Base-by-base conservation (phyloP, 2,113 vertebrate species). In the Empidonax traillii region DNA sequence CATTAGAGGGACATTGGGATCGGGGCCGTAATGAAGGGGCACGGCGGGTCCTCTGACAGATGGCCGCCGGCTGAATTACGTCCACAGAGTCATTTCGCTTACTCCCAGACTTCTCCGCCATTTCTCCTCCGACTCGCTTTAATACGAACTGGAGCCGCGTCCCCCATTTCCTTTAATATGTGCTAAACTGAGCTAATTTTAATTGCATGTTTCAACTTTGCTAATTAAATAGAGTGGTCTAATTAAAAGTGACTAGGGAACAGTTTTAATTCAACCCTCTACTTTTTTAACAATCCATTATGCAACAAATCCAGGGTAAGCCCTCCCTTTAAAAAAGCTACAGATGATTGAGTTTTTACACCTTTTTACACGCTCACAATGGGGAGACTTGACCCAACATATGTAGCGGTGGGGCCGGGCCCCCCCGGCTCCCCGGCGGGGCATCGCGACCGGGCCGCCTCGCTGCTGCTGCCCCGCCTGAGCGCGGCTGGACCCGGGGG, bases 361-460 rank as follows among this genome's bases (percentile, higher is more conserved):
- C 98, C 98, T 98, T 98, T 98, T 98, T 98, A 98, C 97, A 97
- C 95, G 94, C 94, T 96, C 97, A 98, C 98, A 99, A 99, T 98
- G 97, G 98, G 97, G 97, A 97, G 98, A 98, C 98, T 98, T 99
- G 98, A 99, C 98, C 98, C 98, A 98, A 98, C 98, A 98, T 99
- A 98, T 99, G 98, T 98, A 99, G 98, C 98, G 98, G 98, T 97
- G 98, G 98, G 98, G 98, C 98, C 96, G 97, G 97, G 95, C 98
- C 98, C 98, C 98, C 98, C 90, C 97, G 82, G 98, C 97, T 97
- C 98, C 98, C 98, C 91, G 96, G 98, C 78, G 98, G 95, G 97
- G 97, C 80, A 97, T 98, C 98, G 96, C 87, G 82, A 96, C 92
- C 80, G 98, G 97, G 96, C 98, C 98, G 97, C 96, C 97, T 96